Evolutionary conservation across 2,797 vertebrate genomes (phyloP).

Genomic region (Crenichthys baileyi): DNA sequence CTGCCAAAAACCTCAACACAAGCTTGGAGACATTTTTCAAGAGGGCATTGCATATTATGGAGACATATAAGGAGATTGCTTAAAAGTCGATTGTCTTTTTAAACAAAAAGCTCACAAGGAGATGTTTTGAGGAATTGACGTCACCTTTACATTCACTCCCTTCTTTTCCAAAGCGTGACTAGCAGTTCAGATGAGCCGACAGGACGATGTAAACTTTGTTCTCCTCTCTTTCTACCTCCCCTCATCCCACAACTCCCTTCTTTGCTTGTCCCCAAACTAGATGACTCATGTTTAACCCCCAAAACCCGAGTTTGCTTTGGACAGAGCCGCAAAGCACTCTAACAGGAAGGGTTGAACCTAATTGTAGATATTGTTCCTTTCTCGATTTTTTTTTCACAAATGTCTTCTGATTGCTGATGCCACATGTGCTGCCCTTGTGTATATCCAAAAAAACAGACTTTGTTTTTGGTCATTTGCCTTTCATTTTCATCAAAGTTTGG

Average conservation of each 20-base stretch:
- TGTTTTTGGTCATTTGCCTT: slow-evolving; percentile 67
- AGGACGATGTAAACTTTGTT: slow-evolving; percentile 73
- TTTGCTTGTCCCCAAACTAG: slow-evolving; percentile 56
- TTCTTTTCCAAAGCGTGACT: slow-evolving; percentile 85
- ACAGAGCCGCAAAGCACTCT: slow-evolving; percentile 70
- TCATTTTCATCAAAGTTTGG: slow-evolving; percentile 67
- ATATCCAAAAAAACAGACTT: slow-evolving; percentile 74
- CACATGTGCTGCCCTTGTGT: slow-evolving; percentile 80
- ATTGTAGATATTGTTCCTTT: slow-evolving; percentile 84
- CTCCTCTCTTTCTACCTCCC: slow-evolving; percentile 83
- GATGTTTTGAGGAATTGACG: slow-evolving; percentile 68
- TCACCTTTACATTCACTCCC: slow-evolving; percentile 78
- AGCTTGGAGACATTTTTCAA: slow-evolving; percentile 64
- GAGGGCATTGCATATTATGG: slow-evolving; percentile 64
- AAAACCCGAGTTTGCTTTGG: slow-evolving; percentile 58
- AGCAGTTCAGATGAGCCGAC: slow-evolving; percentile 73
- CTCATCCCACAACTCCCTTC: slow-evolving; percentile 59
- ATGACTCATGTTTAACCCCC: slow-evolving; percentile 53
- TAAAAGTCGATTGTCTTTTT: slow-evolving; percentile 44
- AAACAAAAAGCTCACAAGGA: slow-evolving; percentile 61
- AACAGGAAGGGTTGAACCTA: slow-evolving; percentile 70
- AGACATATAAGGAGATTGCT: slow-evolving; percentile 57
- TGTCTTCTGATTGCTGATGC: slow-evolving; percentile 79
- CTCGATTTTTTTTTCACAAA: slow-evolving; percentile 73
- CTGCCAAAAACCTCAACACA: slow-evolving; percentile 75